Base-by-base conservation (phyloP, 1,140 invertebrate species). In the Aphis gossypii region DNA sequence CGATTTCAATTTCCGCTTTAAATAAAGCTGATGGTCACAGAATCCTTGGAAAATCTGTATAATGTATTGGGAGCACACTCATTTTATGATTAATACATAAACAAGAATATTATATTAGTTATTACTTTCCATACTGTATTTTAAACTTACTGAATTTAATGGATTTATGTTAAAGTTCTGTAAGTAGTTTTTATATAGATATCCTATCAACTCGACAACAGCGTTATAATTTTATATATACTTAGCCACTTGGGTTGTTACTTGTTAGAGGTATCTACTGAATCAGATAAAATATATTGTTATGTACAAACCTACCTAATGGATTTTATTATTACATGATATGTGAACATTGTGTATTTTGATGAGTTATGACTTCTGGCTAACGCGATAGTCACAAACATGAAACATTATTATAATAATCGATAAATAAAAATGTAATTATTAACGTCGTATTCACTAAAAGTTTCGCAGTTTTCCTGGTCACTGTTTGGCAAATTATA, bases 11-110 rank as follows among this genome's bases (percentile, higher is more conserved):
- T 68, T 68, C 60, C 25, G 60, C 60, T 68, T 68, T 76, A n/a
- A 76, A 76, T 6, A 38, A 35, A 2, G 21, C 21, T 21, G 86
- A 51, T 88, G 86, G 86, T 7, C 86, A 51, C 86, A 20, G n/a
- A 88, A 88, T 88, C 86, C 86, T 88, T 88, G 86, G n/a, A 88
- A 48, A 88, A 48, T 51, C 41, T 25, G 14, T n/a, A 30, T 44
- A 84, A 41, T 84, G 41, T 84, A 41, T 38, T 23, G 38, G 23
- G 38, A 41, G 21, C 23, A 87, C 14, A 87, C 14, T 44, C 3
- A 8, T 30, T 87, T 48, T 87, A 30, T 48, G n/a, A 46, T 44
- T 20, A 87, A 87, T 30, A n/a, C 8, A 48, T 11, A 48, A 48
- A 48, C 41, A 87, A 44, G 7, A n/a, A 48, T 87, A n/a, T 23